Conservation (phyloP, 2,797 vertebrate genomes). For the Enteromius radiatus region DNA sequence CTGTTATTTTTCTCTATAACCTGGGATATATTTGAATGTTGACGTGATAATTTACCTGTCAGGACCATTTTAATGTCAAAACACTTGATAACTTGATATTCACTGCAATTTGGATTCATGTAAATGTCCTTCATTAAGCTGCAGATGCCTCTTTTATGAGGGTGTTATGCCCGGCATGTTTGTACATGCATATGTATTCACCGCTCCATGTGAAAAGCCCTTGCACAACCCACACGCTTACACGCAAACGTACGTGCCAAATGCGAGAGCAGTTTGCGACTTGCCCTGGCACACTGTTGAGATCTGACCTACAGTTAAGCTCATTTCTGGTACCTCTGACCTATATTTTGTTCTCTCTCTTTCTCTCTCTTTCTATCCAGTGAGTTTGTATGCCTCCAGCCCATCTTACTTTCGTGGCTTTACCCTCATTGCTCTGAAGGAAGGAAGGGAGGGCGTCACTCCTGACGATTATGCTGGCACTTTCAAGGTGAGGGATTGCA, state of each 20-base stretch:
- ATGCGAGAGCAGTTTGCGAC: slow-evolving; percentile 50
- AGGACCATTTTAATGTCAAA: neutral
- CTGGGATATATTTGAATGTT: neutral
- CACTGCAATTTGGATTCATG: slow-evolving; percentile 2
- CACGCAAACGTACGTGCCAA: slow-evolving; percentile 30
- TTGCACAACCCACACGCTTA: slow-evolving; percentile 27
- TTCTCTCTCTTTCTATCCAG: slow-evolving; percentile 70
- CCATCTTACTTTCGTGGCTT: slow-evolving; percentile 95
- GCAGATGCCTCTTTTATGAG: slow-evolving; percentile 31
- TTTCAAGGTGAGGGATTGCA: slow-evolving; percentile 87
- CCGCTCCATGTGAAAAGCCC: slow-evolving; percentile 55
- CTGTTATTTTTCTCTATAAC: neutral
- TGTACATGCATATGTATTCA: slow-evolving; percentile 49
- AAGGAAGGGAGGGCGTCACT: slow-evolving; percentile 89
- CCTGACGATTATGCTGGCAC: slow-evolving; percentile 90
- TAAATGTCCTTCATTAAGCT: slow-evolving; percentile 38
- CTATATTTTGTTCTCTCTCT: slow-evolving; percentile 64
- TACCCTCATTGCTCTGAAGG: slow-evolving; percentile 92
- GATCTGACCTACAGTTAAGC: slow-evolving; percentile 50
- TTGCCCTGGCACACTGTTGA: slow-evolving; percentile 54
- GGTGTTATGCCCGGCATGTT: slow-evolving; percentile 41
- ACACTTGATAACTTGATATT: neutral
- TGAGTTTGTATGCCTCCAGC: slow-evolving; percentile 88
- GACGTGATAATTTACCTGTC: neutral
- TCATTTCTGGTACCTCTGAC: slow-evolving; percentile 60